These are phyloP conservation scores for Anomalospiza imberbis DNA, from an alignment of 2,797 vertebrate genomes.

Conservation along the genomic window DNA sequence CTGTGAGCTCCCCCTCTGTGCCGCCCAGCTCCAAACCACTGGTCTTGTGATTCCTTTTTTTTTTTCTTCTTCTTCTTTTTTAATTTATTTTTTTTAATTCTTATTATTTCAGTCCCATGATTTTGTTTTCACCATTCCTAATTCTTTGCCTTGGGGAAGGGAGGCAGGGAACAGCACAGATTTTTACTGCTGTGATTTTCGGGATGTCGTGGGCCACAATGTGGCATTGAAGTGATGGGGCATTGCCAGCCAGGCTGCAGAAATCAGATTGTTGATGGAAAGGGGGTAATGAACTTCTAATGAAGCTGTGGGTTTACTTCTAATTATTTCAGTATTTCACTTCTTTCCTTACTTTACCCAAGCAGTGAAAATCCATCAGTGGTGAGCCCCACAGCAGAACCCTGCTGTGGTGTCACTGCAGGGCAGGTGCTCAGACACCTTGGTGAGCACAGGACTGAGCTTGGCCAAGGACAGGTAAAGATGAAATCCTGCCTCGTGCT, in stretches of 20 bases:
- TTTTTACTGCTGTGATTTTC: not conserved
- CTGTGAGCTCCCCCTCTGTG: not conserved
- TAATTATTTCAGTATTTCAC: not conserved
- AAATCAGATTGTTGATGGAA: not conserved
- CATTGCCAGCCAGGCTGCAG: not conserved
- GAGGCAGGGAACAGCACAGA: not conserved
- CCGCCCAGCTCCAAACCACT: not conserved
- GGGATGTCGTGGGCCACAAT: not conserved
- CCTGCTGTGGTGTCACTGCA: not conserved
- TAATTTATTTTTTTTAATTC: not conserved
- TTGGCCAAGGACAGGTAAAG: not conserved
- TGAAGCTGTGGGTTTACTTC: not conserved
- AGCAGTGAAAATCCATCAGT: not conserved
- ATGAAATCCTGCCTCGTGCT: not conserved
- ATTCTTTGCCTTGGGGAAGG: conserved; percentile 16
- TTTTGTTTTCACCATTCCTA: conserved; percentile 23
- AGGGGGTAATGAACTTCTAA: not conserved
- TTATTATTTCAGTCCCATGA: conserved; percentile 58
- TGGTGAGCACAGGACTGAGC: not conserved
- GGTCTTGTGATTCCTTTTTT: conserved; percentile 31
- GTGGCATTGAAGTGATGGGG: not conserved
- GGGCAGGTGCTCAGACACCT: not conserved
- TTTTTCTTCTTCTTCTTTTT: accelerated
- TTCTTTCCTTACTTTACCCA: not conserved
- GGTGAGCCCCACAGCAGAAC: not conserved